Percentiles rank a stretch among this genome's conserved stretches.
Conservation (phyloP, 2,113 vertebrate genomes). For the Rhabdornis inornatus region DNA sequence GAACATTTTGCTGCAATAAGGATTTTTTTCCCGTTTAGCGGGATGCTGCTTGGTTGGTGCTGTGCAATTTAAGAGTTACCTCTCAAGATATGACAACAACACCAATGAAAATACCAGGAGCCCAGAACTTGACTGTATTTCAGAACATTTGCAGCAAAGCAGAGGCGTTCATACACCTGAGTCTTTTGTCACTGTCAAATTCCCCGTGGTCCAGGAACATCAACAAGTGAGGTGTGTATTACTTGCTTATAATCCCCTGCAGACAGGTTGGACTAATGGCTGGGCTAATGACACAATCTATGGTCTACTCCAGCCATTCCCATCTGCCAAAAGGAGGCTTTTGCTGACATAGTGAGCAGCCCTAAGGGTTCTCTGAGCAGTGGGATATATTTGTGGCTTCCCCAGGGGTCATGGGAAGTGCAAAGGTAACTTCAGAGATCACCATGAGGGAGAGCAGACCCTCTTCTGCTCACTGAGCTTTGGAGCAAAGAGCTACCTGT, state of each 20-base stretch:
- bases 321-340: not conserved
- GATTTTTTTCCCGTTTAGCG: accelerated
- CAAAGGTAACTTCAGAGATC: not conserved
- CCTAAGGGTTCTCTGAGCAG: not conserved
- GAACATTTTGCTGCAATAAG: not conserved
- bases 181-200: not conserved
- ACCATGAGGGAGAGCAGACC: not conserved
- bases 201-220: not conserved
- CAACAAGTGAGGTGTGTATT: not conserved
- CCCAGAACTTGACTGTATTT: not conserved
- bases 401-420: not conserved
- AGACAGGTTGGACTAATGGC: not conserved
- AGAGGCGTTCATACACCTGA: not conserved
- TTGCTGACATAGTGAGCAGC: not conserved
- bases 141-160: not conserved
- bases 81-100: not conserved
- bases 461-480: not conserved
- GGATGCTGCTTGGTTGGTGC: not conserved
- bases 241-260: not conserved
- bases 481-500: not conserved
- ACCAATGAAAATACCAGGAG: not conserved
- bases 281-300: not conserved
- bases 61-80: not conserved
- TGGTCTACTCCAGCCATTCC: not conserved
- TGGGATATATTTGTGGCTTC: not conserved